A percentile compares a stretch with the other conserved stretches of the same genome.
Conservation (phyloP, 1,140 invertebrate genomes). For the Diorhabda elongata region DNA sequence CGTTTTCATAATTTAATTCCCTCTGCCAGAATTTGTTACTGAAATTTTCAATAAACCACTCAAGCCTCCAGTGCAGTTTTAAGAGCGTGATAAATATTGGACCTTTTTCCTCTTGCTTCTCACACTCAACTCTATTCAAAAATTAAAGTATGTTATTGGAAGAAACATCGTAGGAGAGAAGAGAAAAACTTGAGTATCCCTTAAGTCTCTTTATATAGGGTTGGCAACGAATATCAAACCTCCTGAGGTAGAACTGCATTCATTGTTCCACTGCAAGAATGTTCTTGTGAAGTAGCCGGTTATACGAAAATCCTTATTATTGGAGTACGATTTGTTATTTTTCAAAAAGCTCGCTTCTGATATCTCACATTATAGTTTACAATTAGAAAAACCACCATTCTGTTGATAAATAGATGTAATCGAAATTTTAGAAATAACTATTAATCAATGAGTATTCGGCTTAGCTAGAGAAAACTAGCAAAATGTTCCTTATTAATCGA, state of each 20-base stretch:
- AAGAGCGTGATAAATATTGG: slow-evolving; percentile 2
- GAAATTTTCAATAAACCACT: neutral
- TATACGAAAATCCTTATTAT: neutral
- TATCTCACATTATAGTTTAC: neutral
- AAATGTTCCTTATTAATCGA: no score
- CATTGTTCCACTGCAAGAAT: neutral
- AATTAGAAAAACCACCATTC: neutral
- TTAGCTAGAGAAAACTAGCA: no score
- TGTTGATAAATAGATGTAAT: no score
- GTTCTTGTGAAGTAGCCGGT: neutral
- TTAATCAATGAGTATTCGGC: no score
- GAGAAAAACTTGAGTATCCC: neutral
- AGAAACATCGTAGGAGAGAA: neutral
- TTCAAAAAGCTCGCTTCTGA: neutral
- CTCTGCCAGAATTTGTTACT: neutral
- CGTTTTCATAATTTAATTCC: neutral
- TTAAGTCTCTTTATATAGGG: neutral
- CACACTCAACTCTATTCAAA: neutral
- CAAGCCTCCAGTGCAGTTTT: neutral
- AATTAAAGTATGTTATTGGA: neutral
- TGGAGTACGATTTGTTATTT: neutral
- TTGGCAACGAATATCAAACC: neutral
- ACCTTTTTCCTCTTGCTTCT: neutral
- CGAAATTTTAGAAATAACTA: no score
- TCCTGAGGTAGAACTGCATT: neutral